Evolutionary conservation across 2,888 invertebrate genomes (phyloP), one percentile per base, ranked within the genome.

Genomic region (Monochamus alternatus): DNA sequence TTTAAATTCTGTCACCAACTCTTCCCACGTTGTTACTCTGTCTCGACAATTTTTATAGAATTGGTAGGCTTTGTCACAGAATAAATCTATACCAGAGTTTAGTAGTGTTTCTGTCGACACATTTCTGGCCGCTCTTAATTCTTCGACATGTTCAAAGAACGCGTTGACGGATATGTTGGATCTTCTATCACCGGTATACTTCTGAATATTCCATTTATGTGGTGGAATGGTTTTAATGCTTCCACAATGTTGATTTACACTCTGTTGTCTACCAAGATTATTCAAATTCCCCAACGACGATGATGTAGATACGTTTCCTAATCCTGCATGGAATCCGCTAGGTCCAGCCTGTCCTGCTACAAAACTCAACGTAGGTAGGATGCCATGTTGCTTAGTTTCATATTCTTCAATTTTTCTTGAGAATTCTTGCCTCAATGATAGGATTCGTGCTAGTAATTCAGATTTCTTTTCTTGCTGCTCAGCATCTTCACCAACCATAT

Each of bases 21-120:
- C 73, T 10, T 69, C 60, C 73, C 76, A 76, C 8, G 8, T 51
- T 2, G 8, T 5, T 7, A 76, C 63, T 3, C 66, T 32, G 1
- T 1, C 7, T 8, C 68, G 9, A 68, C 58, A 65, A 7, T 73
- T 65, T n/a, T 65, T 64, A 30, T 73, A 73, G 43, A 73, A 73
- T 10, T 52, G 65, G 9, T 65, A 65, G 12, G 55, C 58, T 32
- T 59, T 59, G 32, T 32, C 60, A 38, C 4, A 38, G 31, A 64
- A 73, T 14, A 76, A 59, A 44, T 76, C 76, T 1, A 67, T 60
- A 1, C 72, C 73, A 8, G 73, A 59, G 12, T 59, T 22, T 0
- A 73, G 47, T 7, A 73, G 8, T 7, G 30, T n/a, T 22, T 47
- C 66, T 22, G 67, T 59, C 2, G 74, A 68, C 12, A 74, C 62